These are phyloP conservation scores for Tiphia femorata DNA, from an alignment of 2,888 invertebrate genomes.

Conservation along the genomic window DNA sequence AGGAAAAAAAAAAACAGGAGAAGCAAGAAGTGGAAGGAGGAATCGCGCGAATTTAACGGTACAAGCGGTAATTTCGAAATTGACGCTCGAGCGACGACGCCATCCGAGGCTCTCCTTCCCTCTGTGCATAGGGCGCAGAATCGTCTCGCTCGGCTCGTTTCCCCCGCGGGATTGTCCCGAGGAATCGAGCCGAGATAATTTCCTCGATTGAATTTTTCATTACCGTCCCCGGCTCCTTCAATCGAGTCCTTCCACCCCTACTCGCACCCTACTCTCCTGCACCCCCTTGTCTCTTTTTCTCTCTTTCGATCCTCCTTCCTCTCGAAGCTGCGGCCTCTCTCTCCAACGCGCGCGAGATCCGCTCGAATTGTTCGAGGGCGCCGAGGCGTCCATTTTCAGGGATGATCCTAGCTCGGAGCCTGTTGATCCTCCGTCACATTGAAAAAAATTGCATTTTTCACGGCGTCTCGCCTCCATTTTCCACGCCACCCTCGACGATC, in stretches of 20 bases:
- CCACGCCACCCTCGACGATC: too few relatives aligned
- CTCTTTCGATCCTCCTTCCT: too few relatives aligned
- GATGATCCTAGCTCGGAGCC: slow-evolving; percentile 32
- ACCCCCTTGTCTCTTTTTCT: too few relatives aligned
- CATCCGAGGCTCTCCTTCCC: too few relatives aligned
- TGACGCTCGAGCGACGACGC: too few relatives aligned
- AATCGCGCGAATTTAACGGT: neutral
- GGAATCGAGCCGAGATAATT: slow-evolving; percentile 33
- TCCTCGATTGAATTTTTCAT: slow-evolving; percentile 37
- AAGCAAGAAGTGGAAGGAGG: neutral
- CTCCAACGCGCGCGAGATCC: too few relatives aligned
- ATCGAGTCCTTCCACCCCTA: slow-evolving; percentile 4
- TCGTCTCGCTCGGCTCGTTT: slow-evolving; percentile 23
- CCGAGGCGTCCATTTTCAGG: slow-evolving; percentile 31
- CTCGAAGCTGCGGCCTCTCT: too few relatives aligned
- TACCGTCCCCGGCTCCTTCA: slow-evolving; percentile 11
- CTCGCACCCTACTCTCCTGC: too few relatives aligned
- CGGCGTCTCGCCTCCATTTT: too few relatives aligned
- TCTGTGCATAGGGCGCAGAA: slow-evolving; percentile 8
- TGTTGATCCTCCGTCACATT: slow-evolving; percentile 42
- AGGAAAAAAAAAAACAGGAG: neutral
- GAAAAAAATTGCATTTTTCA: too few relatives aligned
- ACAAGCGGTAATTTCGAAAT: neutral
- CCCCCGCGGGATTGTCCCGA: slow-evolving; percentile 25
- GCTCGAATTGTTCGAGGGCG: slow-evolving; percentile 27